Base-by-base conservation (phyloP, 2,113 vertebrate species). In the Garra rufa region DNA sequence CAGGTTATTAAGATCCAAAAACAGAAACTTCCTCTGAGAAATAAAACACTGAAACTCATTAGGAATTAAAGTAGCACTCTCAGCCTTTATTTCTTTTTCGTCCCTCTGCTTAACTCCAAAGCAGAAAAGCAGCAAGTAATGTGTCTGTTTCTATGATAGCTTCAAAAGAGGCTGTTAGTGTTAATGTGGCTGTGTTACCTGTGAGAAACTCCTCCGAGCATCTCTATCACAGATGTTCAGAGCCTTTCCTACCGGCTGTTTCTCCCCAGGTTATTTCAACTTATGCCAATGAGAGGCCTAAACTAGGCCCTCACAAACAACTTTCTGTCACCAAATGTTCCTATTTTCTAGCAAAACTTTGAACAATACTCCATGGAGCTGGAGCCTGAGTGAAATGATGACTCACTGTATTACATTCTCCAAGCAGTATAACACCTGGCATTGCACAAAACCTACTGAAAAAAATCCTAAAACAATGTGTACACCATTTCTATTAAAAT, bases 141-240 rank as follows among this genome's bases (percentile, higher is more conserved):
- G 26, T 41, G 76, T 50, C 77, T 77, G 55, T 67, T 73, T 17
- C 77, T 57, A 55, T 52, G 76, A 83, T 76, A 48, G 76, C 70
- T 81, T 83, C 50, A 63, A 75, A 77, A 44, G 26, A 80, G 50
- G 14, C 43, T 15, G 17, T 82, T 61, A 76, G 70, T 44, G 14
- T 52, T 78, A 67, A 87, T 63, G 69, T 7, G 30, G 43, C 34
- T 81, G 26, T 75, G 44, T 34, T 81, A 43, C 70, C 48, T 76
- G 59, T 44, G 69, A 57, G 61, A 84, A 69, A 82, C 28, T 57
- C 84, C 34, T 50, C 38, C 13, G 43, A 76, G 59, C n/a, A 2
- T 78, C 46, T 76, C 61, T 73, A 83, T 85, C 70, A 65, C 80
- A 78, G 86, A 83, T 87, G 84, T 86, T 88, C 61, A 73, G 50